A percentile compares a stretch with the other conserved stretches of the same genome.
Evolutionary conservation across 1,140 invertebrate species (phyloP).

Genomic region (Ganaspis sp.): DNA sequence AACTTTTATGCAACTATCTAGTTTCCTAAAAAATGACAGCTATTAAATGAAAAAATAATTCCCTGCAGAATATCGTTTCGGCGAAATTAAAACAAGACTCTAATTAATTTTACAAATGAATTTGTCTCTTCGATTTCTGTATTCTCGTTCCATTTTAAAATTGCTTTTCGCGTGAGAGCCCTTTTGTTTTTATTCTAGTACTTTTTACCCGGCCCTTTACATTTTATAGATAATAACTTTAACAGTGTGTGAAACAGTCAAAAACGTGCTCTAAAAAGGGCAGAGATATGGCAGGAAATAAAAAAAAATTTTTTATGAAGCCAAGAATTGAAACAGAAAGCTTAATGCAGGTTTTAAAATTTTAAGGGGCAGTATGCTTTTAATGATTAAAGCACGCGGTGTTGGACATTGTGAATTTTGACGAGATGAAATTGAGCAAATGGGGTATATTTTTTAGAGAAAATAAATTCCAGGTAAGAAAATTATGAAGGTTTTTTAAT

Average conservation of each 20-base stretch:
- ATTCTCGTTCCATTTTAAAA: neutral
- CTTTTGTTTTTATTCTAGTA: neutral
- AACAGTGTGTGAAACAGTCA: neutral
- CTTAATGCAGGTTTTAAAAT: neutral
- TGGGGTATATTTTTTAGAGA: too few species aligned
- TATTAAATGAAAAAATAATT: neutral
- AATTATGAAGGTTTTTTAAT: too few species aligned
- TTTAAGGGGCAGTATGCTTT: neutral
- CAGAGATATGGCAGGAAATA: neutral
- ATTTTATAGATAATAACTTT: neutral
- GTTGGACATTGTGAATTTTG: slow-evolving; percentile 1
- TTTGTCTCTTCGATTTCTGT: too few species aligned
- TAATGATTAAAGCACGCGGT: neutral
- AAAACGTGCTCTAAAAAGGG: neutral
- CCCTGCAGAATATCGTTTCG: neutral
- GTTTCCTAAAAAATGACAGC: neutral
- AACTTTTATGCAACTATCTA: neutral
- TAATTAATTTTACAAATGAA: neutral
- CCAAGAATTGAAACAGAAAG: neutral
- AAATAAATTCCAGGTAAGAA: too few species aligned
- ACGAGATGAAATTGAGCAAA: neutral
- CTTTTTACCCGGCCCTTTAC: neutral
- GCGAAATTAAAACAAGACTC: too few species aligned
- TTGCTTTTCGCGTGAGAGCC: neutral
- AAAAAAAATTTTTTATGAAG: neutral